Evolutionary conservation across 2,888 invertebrate species (phyloP), one percentile per base, ranked within the genome.

Genomic region (Hydriomena furcata): DNA sequence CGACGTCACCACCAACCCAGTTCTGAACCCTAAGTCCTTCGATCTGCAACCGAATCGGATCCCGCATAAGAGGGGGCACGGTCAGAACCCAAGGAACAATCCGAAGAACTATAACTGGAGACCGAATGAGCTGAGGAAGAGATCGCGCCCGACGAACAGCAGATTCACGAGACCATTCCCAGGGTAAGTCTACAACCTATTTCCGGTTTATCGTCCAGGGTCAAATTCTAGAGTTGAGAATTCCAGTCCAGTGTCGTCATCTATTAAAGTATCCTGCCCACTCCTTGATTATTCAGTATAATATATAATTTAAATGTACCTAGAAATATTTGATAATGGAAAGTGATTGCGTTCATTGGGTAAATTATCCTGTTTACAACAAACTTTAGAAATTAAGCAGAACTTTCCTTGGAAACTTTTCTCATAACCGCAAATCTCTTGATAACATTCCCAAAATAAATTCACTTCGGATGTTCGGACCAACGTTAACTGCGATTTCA

Each of bases 81-180:
- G 37, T 20, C 66, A 64, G 55, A 61, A 56, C 23, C 50, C 62
- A 37, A 53, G 75, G 40, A 70, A 65, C 7, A 67, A 65, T 28
- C 59, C 64, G 47, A 81, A 70, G 46, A 49, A 32, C 21, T 57
- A 64, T 43, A 60, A 65, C 51, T 50, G 71, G 23, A 77, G 78
- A 47, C 76, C 82, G 1, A 82, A 79, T 50, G 82, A 81, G 38
- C 53, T 82, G 58, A 82, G 66, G 65, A 86, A 81, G 63, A 65
- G 84, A 35, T 76, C 79, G 13, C 65, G 73, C 5, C 66, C 67
- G 34, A 67, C 73, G 5, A 75, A 65, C 38, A 72, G 86, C 35
- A 71, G 76, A 51, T 76, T 89, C 10, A 86, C 71, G 37, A 81
- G 82, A 71, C 88, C 84, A 31, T 90, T 88, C 85, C 86, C 85